A percentile compares a stretch with the other conserved stretches of the same genome.
These are phyloP conservation scores for Pholis gunnellus DNA, from an alignment of 2,113 vertebrate genomes.

Conservation along the genomic window DNA sequence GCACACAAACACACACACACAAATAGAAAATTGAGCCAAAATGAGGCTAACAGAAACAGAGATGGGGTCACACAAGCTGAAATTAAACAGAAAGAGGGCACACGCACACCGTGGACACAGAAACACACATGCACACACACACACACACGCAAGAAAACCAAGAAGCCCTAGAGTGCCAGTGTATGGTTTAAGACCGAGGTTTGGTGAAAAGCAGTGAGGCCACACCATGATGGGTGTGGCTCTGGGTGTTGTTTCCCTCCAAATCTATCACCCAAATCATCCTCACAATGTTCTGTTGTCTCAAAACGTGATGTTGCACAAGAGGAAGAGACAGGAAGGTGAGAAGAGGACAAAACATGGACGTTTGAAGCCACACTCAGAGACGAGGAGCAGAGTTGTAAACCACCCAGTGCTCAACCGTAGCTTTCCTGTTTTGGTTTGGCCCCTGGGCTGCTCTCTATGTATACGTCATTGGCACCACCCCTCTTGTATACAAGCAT, in stretches of 20 bases:
- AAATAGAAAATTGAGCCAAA: constrained; percentile 25
- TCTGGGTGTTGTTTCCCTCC: constrained; percentile 28
- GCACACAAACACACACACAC: not conserved
- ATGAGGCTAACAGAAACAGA: constrained; percentile 46
- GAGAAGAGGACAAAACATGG: constrained; percentile 3
- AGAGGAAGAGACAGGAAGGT: constrained; percentile 6
- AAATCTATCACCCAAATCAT: constrained; percentile 24
- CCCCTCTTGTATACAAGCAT: not conserved
- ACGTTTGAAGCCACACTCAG: constrained; percentile 8
- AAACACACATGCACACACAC: not conserved
- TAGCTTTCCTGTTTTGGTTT: constrained; percentile 40
- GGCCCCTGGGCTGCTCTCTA: not conserved
- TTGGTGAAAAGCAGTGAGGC: constrained; percentile 22
- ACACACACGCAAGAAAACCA: constrained; percentile 30
- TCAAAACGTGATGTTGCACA: not conserved
- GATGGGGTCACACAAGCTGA: constrained; percentile 44
- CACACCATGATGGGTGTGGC: constrained; percentile 60
- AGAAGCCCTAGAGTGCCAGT: constrained; percentile 30
- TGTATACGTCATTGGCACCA: constrained; percentile 17
- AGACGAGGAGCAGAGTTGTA: not conserved
- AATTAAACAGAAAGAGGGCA: constrained; percentile 32
- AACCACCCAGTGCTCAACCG: constrained; percentile 12
- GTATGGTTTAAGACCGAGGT: constrained; percentile 36
- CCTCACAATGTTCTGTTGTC: constrained; percentile 37
- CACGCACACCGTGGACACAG: not conserved